Base-by-base conservation (phyloP, 2,113 vertebrate species). In the Puntigrus tetrazona region DNA sequence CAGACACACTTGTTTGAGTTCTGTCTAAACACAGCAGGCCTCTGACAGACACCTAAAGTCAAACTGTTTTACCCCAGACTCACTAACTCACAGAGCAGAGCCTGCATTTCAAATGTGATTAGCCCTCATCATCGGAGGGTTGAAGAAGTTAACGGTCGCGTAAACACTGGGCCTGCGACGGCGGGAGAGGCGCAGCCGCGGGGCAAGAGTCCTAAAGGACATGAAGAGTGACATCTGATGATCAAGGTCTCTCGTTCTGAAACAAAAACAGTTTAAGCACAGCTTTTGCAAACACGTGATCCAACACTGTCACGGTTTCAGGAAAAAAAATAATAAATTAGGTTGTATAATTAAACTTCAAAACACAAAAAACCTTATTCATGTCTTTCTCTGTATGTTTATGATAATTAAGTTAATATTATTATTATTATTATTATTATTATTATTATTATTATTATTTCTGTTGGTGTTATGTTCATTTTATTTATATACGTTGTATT, bases 1-100 rank as follows among this genome's bases (percentile, higher is more conserved):
- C 91, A 90, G 89, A 90, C 87, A 85, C 87, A 86, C 91, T 88
- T 90, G 89, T 91, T 91, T 91, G 88, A 93, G 88, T 89, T 87
- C 59, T 84, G 36, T 78, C 83, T 93, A 93, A 93, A 93, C 92
- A 92, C 89, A 89, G 89, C 85, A 85, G n/a, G n/a, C 78, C 87
- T 88, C 88, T 87, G 88, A 92, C 89, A 87, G 91, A 92, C 92
- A 93, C 88, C 91, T 84, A 88, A 89, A 92, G 91, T 93, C 92
- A 91, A 91, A 91, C 89, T 91, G 91, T 86, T 92, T 92, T 91
- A 94, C 67, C 27, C 88, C 85, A 73, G 87, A 86, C 86, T 79
- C 13, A 31, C 11, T 45, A 2, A 90, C 87, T 86, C 87, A 90
- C 69, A 90, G 86, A 91, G 88, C 92, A 91, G 89, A 87, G 86